Conservation (phyloP, 2,888 invertebrate genomes). For the Yponomeuta evonymella region DNA sequence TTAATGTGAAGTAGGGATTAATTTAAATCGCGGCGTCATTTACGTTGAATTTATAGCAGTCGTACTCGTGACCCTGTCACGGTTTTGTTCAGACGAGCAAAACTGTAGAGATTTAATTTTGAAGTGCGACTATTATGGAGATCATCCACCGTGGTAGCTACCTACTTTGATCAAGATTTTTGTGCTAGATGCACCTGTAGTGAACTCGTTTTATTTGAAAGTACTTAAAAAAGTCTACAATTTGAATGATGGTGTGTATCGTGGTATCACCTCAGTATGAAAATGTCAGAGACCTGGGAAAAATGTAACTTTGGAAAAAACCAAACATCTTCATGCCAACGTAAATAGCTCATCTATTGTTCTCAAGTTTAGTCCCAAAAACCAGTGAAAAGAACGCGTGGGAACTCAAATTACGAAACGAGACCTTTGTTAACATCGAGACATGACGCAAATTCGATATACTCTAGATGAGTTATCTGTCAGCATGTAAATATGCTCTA, state of each 20-base stretch:
- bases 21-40: no score
- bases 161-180: neutral
- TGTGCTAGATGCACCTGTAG: neutral
- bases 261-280: neutral
- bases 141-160: constrained; percentile 6
- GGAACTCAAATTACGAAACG: neutral
- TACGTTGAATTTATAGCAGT: no score
- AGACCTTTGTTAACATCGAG: constrained; percentile 7
- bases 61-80: neutral
- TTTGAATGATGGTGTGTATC: neutral
- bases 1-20: no score
- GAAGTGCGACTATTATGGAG: constrained; percentile 8
- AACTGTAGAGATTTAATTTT: constrained; percentile 11
- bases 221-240: neutral
- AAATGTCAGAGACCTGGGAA: neutral
- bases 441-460: constrained; percentile 16
- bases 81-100: neutral
- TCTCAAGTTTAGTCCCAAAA: neutral
- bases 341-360: neutral
- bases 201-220: neutral
- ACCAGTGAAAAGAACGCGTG: constrained; percentile 1
- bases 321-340: neutral
- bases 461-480: constrained; percentile 44
- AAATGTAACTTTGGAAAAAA: neutral
- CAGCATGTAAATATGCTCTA: constrained; percentile 60